A percentile compares a stretch with the other conserved stretches of the same genome.
These are phyloP conservation scores for Bettongia penicillata DNA, from an alignment of 2,113 vertebrate genomes.

Conservation along the genomic window DNA sequence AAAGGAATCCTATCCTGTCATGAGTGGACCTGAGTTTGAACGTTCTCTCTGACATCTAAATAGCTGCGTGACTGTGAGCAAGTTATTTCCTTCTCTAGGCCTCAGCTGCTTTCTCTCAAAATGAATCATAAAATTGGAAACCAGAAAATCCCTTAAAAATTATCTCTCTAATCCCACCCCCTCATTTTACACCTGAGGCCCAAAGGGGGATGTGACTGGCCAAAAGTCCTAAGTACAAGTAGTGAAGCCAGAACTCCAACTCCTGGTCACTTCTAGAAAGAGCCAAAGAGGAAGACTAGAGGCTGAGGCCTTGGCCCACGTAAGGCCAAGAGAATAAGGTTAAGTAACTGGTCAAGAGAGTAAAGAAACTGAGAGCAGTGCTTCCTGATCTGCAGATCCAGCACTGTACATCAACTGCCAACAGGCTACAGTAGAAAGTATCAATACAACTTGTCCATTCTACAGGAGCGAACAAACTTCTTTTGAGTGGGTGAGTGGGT, in stretches of 20 bases:
- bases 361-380: background rate
- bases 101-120: background rate
- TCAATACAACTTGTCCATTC: background rate
- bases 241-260: background rate
- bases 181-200: background rate
- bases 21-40: background rate
- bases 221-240: background rate
- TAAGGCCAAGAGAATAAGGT: too few relatives aligned
- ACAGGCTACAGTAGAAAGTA: background rate
- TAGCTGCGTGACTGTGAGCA: background rate
- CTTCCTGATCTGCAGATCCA: background rate
- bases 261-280: background rate
- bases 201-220: background rate
- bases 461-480: background rate
- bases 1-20: background rate
- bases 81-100: background rate
- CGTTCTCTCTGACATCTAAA: background rate
- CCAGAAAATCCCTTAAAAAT: background rate
- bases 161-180: background rate
- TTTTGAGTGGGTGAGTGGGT: background rate
- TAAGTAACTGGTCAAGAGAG: background rate
- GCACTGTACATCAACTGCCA: accelerated
- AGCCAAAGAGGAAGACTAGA: background rate
- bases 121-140: background rate
- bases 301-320: background rate